Evolutionary conservation across 2,888 invertebrate genomes (phyloP), one percentile per base, ranked within the genome.

Genomic region (Teleiodes luculella): DNA sequence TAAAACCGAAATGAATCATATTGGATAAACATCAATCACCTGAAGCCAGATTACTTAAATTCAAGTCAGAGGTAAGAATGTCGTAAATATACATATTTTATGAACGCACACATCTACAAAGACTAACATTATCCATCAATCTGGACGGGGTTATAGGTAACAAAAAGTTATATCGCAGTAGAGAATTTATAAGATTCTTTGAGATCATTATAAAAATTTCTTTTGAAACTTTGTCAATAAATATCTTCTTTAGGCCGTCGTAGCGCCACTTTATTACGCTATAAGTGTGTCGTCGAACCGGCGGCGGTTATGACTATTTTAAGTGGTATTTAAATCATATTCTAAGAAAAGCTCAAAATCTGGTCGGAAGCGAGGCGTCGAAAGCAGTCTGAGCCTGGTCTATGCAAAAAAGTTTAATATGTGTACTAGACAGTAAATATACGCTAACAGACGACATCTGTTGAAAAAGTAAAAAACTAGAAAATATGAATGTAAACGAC

Each of bases 271-370:
- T 83, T 81, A 84, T 76, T 73, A 70, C 67, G 68, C 66, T 72
- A 79, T 85, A 80, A 84, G 72, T 78, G 64, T 79, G 80, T 83
- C 79, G 70, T 75, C 80, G 68, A 65, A 63, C 59, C 61, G 65
- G 57, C 61, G 65, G 57, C 60, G 62, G 74, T 78, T 80, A 78
- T 75, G 74, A 78, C 73, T 76, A 68, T 74, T 78, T 79, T 77
- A 80, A 70, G 39, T 63, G 74, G 71, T 69, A 74, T 78, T 82
- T 82, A 74, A 85, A 82, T 80, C 71, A 83, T 78, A 72, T 81
- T 82, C 78, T 67, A 62, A 77, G 79, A 80, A 80, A 76, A 74
- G 66, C 66, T 54, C 55, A 51, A 48, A 52, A 52, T 48, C 55
- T 30, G 33, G 35, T 37, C 28, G 46, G 35, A 39, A 24, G 16